Base-by-base conservation (phyloP, 2,888 invertebrate species). In the Tineola bisselliella region DNA sequence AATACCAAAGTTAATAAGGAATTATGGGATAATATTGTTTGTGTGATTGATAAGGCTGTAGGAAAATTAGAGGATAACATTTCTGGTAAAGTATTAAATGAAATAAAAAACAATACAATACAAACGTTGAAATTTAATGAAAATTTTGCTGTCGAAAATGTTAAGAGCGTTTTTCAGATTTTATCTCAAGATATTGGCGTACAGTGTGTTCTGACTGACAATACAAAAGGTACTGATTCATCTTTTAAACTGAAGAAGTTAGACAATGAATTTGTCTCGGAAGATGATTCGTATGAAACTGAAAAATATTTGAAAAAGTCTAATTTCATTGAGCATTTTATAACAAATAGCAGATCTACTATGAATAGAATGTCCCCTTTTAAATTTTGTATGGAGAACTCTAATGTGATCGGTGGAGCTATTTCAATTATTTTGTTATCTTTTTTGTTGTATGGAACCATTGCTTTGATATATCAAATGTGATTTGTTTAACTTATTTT, bases 41-140 rank as follows among this genome's bases (percentile, higher is more conserved):
- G 68, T 63, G 67, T 73, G 1, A 62, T 86, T 54, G 81, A 84
- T 61, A 60, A 70, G 30, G 69, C 77, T 59, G 65, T 81, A 0
- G 74, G 72, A 65, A 74, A 67, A 65, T 66, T 84, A 10, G 82
- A 84, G 68, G 70, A 74, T 4, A 70, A 73, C 4, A 61, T 86
- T 19, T 66, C 71, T 8, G 48, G 17, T 5, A 48, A 15, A 15
- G 17, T 48, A 2, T 48, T 48, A 13, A 48, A 48, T n/a, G 48
- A 48, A 48, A 48, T 48, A 15, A 48, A 15, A 13, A 48, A 48
- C 10, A 48, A 1, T 13, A 17, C 48, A 13, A 48, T 17, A 5
- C 48, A 48, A 8, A 48, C 48, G n/a, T 15, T 15, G 2, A 48
- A 48, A 17, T 48, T 48, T 48, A 48, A 17, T 48, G 48, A 48